Base-by-base conservation (phyloP, 2,797 vertebrate genomes). In the Centroberyx gerrardi region DNA sequence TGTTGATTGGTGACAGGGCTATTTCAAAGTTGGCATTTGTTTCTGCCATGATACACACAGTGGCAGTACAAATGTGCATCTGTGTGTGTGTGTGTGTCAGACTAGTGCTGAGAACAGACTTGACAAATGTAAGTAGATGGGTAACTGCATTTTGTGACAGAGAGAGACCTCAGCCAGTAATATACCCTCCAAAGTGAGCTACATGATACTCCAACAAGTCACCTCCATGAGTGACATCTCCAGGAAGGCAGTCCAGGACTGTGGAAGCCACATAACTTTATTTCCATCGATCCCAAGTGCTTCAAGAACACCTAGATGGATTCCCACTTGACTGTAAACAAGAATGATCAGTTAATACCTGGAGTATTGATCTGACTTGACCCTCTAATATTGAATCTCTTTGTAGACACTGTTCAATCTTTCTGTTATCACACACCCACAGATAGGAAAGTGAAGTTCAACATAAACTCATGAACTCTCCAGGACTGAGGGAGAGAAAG, bases 291-390 rank as follows among this genome's bases (percentile, higher is more conserved):
- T 91, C 85, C 66, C 44, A 40, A 61, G 78, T 54, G 81, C 82
- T 83, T 68, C 68, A 75, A 72, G 70, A 88, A 78, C 80, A 85
- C 65, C 87, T 66, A 62, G 70, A 83, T 79, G 54, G 80, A 68
- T 80, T 85, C 83, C 31, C 75, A 73, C 81, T 72, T 82, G 83
- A 90, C 87, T 85, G 80, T 85, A 91, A 89, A 88, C 85, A 88
- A 87, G 85, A 91, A 81, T 73, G 81, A 91, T 88, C 84, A 88
- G 89, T 88, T 91, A 82, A 92, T 92, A 90, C 85, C 70, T 69
- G 65, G 56, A 31, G 74, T 83, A 93, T 90, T 75, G 89, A 92
- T 88, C 84, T 10, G 53, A 62, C 73, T 74, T 82, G 73, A 87
- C 81, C 89, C 80, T 83, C 74, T 68, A 60, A 75, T 80, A 74